Evolutionary conservation across 2,888 invertebrate species (phyloP).

Genomic region (Drosophila nigricruria): DNA sequence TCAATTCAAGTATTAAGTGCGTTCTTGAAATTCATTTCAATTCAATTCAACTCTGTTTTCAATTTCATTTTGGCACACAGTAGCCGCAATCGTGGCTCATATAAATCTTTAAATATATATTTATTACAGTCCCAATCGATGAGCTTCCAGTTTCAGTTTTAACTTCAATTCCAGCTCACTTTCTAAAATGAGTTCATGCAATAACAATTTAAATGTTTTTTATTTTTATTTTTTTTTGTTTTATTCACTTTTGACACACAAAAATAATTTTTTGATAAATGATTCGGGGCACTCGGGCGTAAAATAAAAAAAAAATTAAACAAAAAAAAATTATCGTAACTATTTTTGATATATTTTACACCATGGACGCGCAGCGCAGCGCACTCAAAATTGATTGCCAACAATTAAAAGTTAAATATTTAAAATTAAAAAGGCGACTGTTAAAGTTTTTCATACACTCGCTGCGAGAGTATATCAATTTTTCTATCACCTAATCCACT

Average conservation of each 20-base stretch:
- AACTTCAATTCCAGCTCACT: constrained; percentile 55
- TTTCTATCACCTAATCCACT: background rate
- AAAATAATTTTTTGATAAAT: constrained; percentile 66
- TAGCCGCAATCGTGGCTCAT: constrained; percentile 49
- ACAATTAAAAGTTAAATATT: constrained; percentile 79
- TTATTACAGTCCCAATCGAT: constrained; percentile 42
- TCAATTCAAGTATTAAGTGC: constrained; percentile 43
- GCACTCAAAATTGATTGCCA: constrained; percentile 75
- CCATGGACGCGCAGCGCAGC: constrained; percentile 23
- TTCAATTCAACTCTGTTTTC: constrained; percentile 56
- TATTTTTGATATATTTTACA: constrained; percentile 67
- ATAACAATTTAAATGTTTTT: constrained; percentile 38
- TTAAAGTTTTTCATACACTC: constrained; percentile 18
- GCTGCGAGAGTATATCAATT: constrained; percentile 1
- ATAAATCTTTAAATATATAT: constrained; percentile 11
- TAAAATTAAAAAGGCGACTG: constrained; percentile 72
- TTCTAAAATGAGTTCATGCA: constrained; percentile 79
- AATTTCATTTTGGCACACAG: constrained; percentile 67
- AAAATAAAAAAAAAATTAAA: constrained; percentile 13
- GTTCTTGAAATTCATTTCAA: constrained; percentile 66
- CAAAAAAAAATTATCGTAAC: constrained; percentile 29
- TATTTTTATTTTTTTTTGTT: background rate
- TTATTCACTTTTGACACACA: constrained; percentile 59
- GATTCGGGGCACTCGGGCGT: constrained; percentile 32
- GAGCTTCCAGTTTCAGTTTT: constrained; percentile 28